These are phyloP conservation scores for Drosophila oshimai DNA, from an alignment of 1,140 invertebrate genomes.

Conservation along the genomic window DNA sequence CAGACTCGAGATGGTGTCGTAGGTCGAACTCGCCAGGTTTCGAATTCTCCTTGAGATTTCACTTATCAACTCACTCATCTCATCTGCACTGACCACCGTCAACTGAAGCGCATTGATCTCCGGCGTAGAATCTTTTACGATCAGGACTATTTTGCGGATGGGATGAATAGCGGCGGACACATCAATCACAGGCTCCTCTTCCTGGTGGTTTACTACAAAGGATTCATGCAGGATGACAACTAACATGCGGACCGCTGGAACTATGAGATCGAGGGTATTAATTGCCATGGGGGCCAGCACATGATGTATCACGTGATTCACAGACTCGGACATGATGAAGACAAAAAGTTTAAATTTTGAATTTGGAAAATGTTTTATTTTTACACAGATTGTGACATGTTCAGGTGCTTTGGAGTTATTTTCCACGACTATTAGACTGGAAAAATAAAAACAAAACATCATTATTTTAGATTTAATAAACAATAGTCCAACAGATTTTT, in stretches of 20 bases:
- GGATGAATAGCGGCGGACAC: neutral
- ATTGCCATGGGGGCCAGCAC: conserved; percentile 3
- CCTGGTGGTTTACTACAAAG: neutral
- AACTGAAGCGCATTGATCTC: neutral
- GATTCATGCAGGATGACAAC: conserved; percentile 16
- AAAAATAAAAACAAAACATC: too few species aligned
- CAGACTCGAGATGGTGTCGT: neutral
- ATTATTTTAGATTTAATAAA: too few species aligned
- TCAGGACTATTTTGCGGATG: neutral
- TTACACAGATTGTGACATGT: neutral
- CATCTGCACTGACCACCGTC: neutral
- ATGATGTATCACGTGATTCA: neutral
- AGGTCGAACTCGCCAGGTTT: neutral
- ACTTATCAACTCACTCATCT: neutral
- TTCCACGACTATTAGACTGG: too few species aligned
- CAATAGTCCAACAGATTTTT: too few species aligned
- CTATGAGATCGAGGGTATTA: neutral
- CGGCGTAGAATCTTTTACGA: neutral
- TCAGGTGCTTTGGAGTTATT: too few species aligned
- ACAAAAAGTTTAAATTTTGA: neutral
- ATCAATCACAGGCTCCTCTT: conserved; percentile 1
- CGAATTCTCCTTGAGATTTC: neutral
- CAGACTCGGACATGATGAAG: neutral
- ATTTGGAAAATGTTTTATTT: neutral
- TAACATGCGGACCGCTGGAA: neutral